phyloP scores from a whole-genome alignment of 2,888 invertebrate species.

The Pseudococcus jackbeardsleyi region DNA sequence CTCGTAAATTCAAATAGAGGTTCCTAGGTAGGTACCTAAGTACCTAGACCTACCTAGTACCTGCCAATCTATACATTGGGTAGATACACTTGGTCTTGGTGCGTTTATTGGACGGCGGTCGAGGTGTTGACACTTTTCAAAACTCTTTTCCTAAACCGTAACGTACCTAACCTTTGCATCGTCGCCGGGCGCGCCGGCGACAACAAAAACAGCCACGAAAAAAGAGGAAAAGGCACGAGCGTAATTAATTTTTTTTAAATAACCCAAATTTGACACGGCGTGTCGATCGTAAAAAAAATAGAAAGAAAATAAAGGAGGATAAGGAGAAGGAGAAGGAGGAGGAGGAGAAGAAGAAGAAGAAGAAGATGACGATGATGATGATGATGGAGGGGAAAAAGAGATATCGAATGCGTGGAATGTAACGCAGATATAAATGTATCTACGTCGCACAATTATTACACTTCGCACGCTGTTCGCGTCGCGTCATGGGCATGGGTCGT shows the following conservation, averaged over 20 bases:
- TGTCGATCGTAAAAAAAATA: conserved; percentile 8
- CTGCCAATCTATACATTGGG: no score
- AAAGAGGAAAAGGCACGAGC: not conserved
- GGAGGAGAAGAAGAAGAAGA: no score
- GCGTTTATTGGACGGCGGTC: no score
- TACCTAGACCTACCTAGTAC: no score
- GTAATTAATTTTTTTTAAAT: conserved; percentile 19
- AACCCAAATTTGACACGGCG: not conserved
- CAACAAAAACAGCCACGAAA: not conserved
- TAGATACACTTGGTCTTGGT: no score
- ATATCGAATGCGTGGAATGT: not conserved
- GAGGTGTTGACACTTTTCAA: conserved; percentile 3
- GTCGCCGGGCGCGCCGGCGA: not conserved
- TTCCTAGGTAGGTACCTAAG: no score
- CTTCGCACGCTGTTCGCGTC: not conserved
- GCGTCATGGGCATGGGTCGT: not conserved
- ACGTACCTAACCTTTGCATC: no score
- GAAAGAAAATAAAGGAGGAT: no score
- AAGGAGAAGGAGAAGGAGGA: no score
- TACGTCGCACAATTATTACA: no score
- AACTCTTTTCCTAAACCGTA: not conserved
- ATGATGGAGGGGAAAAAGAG: not conserved
- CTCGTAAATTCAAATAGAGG: no score
- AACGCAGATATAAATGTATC: not conserved
- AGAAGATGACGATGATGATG: no score